Percentiles rank a stretch among this genome's conserved stretches.
Evolutionary conservation across 2,113 vertebrate genomes (phyloP).

Genomic region (Engraulis encrasicolus): DNA sequence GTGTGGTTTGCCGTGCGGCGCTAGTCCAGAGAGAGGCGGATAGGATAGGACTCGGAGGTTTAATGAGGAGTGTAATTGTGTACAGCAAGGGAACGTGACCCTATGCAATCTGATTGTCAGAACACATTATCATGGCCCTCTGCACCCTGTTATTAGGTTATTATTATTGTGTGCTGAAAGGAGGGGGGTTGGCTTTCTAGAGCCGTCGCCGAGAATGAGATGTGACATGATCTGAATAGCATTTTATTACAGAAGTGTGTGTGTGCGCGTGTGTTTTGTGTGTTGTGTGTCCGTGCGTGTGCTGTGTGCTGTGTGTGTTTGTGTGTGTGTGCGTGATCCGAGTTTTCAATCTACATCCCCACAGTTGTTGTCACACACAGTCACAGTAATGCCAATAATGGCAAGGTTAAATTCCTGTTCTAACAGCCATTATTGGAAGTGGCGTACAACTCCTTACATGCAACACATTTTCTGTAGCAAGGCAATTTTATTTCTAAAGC

Average conservation of each 20-base stretch:
- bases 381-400: too few relatives aligned
- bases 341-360: too few relatives aligned
- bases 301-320: not conserved
- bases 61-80: slow-evolving; percentile 75
- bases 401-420: too few relatives aligned
- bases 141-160: slow-evolving; percentile 73
- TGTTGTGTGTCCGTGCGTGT: not conserved
- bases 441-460: too few relatives aligned
- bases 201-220: slow-evolving; percentile 71
- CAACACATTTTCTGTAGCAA: too few relatives aligned
- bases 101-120: slow-evolving; percentile 76
- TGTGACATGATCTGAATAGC: slow-evolving; percentile 82
- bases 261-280: slow-evolving; percentile 24
- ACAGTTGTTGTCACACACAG: too few relatives aligned
- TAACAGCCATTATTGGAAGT: too few relatives aligned
- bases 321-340: too few relatives aligned
- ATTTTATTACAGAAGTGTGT: slow-evolving; percentile 69
- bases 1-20: too few relatives aligned
- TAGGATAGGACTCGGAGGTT: slow-evolving; percentile 31
- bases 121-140: slow-evolving; percentile 78
- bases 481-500: too few relatives aligned
- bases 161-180: slow-evolving; percentile 74
- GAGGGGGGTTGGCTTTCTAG: slow-evolving; percentile 48
- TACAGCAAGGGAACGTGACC: slow-evolving; percentile 85
- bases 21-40: not conserved